Evolutionary conservation across 2,797 vertebrate genomes (phyloP).

Genomic region (Enteromius anoplus): DNA sequence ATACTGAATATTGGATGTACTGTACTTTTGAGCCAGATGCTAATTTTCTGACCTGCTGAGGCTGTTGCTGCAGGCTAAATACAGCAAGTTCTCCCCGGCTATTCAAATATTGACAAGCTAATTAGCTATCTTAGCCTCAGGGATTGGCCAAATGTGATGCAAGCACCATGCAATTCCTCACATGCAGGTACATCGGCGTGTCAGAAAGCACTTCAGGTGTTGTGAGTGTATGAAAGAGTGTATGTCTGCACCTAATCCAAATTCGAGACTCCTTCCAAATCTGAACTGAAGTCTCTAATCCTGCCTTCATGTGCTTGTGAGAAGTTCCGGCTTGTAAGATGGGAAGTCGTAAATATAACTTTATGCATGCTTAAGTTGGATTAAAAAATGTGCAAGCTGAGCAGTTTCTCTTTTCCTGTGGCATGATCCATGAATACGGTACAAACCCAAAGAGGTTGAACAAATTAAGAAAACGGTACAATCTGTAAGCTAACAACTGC

Average conservation of each 20-base stretch:
- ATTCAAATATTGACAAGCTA: conserved; percentile 11
- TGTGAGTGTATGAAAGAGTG: not conserved
- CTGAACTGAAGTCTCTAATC: not conserved
- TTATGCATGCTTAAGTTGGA: not conserved
- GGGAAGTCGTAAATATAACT: not conserved
- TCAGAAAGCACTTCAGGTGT: not conserved
- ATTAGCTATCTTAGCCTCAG: conserved; percentile 4
- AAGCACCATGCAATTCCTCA: not conserved
- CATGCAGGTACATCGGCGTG: not conserved
- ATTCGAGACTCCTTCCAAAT: not conserved
- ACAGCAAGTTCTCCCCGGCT: not conserved
- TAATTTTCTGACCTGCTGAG: not conserved
- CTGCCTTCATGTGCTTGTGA: not conserved
- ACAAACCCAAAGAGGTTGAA: not conserved
- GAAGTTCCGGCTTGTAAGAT: not conserved
- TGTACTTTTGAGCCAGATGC: not conserved
- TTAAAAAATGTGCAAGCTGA: not conserved
- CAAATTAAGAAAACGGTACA: no score
- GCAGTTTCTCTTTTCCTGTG: not conserved
- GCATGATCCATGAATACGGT: not conserved
- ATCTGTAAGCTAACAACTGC: not conserved
- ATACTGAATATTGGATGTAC: not conserved
- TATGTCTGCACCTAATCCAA: not conserved
- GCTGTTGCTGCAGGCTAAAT: not conserved
- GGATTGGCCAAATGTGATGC: conserved; percentile 3